A percentile compares a stretch with the other conserved stretches of the same genome.
Conservation (phyloP, 2,797 vertebrate genomes). For the Lepus townsendii region DNA sequence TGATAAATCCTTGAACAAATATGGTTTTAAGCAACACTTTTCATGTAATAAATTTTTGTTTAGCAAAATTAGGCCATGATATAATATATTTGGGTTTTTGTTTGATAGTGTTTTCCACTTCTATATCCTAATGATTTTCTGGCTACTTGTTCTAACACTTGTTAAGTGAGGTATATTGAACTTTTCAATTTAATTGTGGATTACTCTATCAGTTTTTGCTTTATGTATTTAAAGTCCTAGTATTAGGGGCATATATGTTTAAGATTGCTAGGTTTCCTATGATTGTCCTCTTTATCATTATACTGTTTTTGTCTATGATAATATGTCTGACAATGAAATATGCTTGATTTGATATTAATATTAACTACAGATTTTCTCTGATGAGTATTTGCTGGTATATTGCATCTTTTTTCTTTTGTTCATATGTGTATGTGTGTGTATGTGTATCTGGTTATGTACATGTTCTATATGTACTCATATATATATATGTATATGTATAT, state of each 20-base stretch:
- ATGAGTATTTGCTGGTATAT: background rate
- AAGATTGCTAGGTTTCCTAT: background rate
- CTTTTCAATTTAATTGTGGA: background rate
- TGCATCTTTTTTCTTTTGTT: background rate
- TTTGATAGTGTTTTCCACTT: background rate
- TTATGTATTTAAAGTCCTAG: background rate
- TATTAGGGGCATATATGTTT: background rate
- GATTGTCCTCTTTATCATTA: background rate
- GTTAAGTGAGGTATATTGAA: background rate
- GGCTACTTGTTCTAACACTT: background rate
- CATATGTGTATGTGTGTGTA: too few relatives aligned
- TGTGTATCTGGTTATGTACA: too few relatives aligned
- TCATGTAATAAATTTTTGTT: background rate
- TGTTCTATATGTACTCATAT: too few relatives aligned
- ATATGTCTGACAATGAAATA: background rate
- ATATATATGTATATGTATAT: too few relatives aligned
- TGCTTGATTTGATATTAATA: background rate
- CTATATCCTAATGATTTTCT: background rate
- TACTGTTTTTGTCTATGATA: background rate
- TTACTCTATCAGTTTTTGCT: slow-evolving; percentile 3
- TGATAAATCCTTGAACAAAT: background rate
- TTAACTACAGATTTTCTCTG: background rate
- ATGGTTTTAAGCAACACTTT: background rate
- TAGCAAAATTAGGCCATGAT: background rate
- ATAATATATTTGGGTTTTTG: background rate